These are phyloP conservation scores for Ctenomys sociabilis DNA, from an alignment of 2,113 vertebrate genomes.

Conservation along the genomic window DNA sequence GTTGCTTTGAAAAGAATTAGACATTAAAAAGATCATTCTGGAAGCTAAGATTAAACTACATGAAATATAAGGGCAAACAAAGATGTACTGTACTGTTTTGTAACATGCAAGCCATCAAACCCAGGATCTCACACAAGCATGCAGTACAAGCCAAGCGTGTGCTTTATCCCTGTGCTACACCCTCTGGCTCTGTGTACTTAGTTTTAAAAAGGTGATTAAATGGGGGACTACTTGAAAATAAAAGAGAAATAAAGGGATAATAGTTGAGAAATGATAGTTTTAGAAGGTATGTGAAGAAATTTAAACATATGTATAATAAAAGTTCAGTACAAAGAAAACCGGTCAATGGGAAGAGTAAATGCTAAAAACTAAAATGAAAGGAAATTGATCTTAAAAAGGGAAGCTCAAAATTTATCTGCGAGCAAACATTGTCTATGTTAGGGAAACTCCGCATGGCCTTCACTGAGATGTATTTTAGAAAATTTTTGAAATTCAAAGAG, in stretches of 20 bases:
- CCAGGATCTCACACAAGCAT: background rate
- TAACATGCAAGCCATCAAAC: background rate
- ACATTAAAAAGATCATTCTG: background rate
- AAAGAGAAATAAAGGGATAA: background rate
- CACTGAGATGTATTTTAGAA: background rate
- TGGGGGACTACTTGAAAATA: background rate
- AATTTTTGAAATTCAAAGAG: background rate
- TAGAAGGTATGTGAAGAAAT: background rate
- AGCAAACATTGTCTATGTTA: background rate
- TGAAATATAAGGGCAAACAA: background rate
- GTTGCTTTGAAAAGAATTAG: background rate
- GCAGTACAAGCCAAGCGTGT: background rate
- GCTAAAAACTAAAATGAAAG: background rate
- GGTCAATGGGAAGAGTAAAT: background rate
- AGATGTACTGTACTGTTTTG: background rate
- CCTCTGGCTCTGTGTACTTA: background rate
- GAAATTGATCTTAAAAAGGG: background rate
- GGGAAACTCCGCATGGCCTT: background rate
- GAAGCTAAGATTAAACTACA: conserved; percentile 2
- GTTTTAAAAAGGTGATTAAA: background rate
- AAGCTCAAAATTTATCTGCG: background rate
- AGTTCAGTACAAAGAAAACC: background rate
- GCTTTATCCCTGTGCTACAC: background rate
- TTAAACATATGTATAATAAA: background rate
- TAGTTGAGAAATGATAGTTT: background rate